A percentile compares a stretch with the other conserved stretches of the same genome.
Evolutionary conservation across 2,888 invertebrate genomes (phyloP).

Genomic region (Torymus aiolomorphi): DNA sequence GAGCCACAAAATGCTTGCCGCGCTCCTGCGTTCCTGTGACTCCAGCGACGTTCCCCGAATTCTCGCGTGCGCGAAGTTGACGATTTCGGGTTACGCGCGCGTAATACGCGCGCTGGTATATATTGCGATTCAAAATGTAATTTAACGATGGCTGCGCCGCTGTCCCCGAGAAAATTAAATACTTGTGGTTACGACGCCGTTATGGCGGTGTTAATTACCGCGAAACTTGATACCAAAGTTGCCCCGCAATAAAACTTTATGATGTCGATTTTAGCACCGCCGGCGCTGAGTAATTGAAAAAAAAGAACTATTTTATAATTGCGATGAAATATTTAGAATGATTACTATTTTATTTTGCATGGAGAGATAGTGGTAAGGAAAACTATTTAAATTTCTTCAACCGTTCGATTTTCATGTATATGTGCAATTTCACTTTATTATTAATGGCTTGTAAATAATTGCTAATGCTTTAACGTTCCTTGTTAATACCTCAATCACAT

Average conservation of each 20-base stretch:
- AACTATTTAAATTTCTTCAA: no score
- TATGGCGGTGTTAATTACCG: constrained; percentile 25
- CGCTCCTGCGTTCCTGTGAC: background rate
- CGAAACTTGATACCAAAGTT: background rate
- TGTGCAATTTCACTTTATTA: no score
- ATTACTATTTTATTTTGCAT: no score
- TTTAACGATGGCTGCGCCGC: background rate
- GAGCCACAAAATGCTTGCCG: no score
- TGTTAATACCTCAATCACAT: no score
- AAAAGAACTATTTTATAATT: no score
- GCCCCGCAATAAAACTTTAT: constrained; percentile 14
- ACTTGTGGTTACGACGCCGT: constrained; percentile 28
- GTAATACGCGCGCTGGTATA: background rate
- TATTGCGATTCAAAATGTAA: constrained; percentile 29
- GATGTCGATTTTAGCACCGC: constrained; percentile 9
- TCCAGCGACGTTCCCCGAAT: constrained; percentile 7
- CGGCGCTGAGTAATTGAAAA: no score
- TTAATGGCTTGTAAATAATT: no score
- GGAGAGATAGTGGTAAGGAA: no score
- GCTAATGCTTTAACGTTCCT: no score
- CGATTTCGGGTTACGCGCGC: constrained; percentile 1
- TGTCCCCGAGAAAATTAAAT: constrained; percentile 26
- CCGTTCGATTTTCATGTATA: no score
- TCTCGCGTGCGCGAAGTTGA: constrained; percentile 13
- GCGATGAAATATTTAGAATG: no score